These are phyloP conservation scores for Stenurella melanura DNA, from an alignment of 2,888 invertebrate species.

Conservation along the genomic window DNA sequence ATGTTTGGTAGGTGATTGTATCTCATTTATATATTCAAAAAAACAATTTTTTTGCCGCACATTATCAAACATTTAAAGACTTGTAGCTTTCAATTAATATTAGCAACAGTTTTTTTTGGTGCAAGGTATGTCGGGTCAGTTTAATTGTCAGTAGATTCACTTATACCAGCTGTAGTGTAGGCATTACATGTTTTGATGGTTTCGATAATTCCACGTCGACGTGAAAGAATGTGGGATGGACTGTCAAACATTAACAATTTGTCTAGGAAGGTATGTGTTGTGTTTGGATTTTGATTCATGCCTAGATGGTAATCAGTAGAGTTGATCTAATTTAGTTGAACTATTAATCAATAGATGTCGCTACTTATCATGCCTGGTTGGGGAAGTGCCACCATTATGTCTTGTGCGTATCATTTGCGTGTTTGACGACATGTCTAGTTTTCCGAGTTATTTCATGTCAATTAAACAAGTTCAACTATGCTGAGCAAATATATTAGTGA, in stretches of 20 bases:
- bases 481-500: slow-evolving; percentile 42
- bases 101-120: background rate
- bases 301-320: slow-evolving; percentile 52
- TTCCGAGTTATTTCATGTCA: slow-evolving; percentile 57
- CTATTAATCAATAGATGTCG: slow-evolving; percentile 61
- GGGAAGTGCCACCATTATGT: slow-evolving; percentile 56
- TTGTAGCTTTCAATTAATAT: slow-evolving; percentile 3
- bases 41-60: background rate
- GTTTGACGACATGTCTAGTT: slow-evolving; percentile 54
- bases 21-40: background rate
- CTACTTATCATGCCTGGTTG: slow-evolving; percentile 57
- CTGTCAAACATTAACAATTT: slow-evolving; percentile 37
- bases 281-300: slow-evolving; percentile 45
- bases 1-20: background rate
- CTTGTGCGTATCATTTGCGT: slow-evolving; percentile 54
- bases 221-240: slow-evolving; percentile 48
- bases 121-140: background rate
- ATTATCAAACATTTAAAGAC: background rate
- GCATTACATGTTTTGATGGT: slow-evolving; percentile 25
- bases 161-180: slow-evolving; percentile 10
- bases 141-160: background rate
- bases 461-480: slow-evolving; percentile 50
- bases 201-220: slow-evolving; percentile 33
- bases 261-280: slow-evolving; percentile 35
- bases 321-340: slow-evolving; percentile 55